Percentiles rank a stretch among this genome's conserved stretches.
These are phyloP conservation scores for Dynastes grantii DNA, from an alignment of 2,888 invertebrate species.

Conservation along the genomic window DNA sequence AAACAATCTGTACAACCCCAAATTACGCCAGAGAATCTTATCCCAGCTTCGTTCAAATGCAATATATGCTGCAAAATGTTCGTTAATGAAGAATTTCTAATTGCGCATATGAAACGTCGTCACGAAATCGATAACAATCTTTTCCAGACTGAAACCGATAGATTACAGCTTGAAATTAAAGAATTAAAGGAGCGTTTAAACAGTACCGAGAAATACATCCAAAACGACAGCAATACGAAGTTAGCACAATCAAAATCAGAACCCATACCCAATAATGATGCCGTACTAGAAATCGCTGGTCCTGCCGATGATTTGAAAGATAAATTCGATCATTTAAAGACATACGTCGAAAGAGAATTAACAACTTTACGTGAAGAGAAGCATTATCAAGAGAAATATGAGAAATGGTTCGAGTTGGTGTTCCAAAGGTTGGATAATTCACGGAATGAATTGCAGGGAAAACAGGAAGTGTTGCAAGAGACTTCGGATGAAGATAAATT, in stretches of 20 bases:
- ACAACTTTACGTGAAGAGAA: slow-evolving; percentile 73
- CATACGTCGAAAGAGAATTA: slow-evolving; percentile 66
- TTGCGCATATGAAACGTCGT: slow-evolving; percentile 77
- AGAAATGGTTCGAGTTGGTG: slow-evolving; percentile 71
- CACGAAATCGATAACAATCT: slow-evolving; percentile 69
- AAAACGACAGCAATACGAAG: slow-evolving; percentile 51
- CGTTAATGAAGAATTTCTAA: slow-evolving; percentile 77
- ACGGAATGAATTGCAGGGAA: slow-evolving; percentile 62
- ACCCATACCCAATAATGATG: slow-evolving; percentile 53
- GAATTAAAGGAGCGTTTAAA: slow-evolving; percentile 77
- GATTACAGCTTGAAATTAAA: slow-evolving; percentile 78
- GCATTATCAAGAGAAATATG: slow-evolving; percentile 73
- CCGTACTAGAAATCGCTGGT: slow-evolving; percentile 52
- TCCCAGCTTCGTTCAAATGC: slow-evolving; percentile 73
- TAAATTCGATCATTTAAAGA: slow-evolving; percentile 66
- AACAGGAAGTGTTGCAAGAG: slow-evolving; percentile 50
- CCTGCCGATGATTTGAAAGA: slow-evolving; percentile 61
- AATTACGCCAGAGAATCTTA: slow-evolving; percentile 54
- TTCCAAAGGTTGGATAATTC: slow-evolving; percentile 61
- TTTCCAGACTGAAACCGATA: slow-evolving; percentile 74
- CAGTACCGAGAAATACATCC: slow-evolving; percentile 74
- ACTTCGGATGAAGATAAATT: slow-evolving; percentile 52
- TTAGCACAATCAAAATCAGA: slow-evolving; percentile 34
- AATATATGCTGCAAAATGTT: slow-evolving; percentile 80
- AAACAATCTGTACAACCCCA: slow-evolving; percentile 54